Percentiles rank a stretch among this genome's conserved stretches.
Conservation (phyloP, 2,113 vertebrate species). For the Saccopteryx bilineata region DNA sequence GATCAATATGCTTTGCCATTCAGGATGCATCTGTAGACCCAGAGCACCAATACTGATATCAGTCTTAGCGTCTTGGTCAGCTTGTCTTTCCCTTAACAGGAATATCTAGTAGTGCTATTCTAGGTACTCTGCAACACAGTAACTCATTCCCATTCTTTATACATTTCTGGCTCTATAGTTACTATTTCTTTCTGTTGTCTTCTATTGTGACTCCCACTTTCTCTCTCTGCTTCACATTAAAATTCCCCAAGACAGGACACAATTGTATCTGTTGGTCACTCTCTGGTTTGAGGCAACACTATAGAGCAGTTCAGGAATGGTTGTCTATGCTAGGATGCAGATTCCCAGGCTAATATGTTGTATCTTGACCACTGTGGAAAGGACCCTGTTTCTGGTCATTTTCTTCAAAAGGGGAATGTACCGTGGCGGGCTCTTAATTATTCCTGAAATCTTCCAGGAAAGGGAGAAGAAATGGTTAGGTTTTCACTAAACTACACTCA, state of each 20-base stretch:
- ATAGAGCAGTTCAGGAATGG: background rate
- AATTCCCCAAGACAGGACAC: background rate
- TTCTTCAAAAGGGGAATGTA: background rate
- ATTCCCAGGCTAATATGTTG: background rate
- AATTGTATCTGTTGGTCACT: background rate
- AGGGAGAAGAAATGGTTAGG: background rate
- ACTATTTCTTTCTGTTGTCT: background rate
- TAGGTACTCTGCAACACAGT: accelerated
- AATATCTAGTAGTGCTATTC: background rate
- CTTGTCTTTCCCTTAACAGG: background rate
- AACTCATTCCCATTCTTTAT: background rate
- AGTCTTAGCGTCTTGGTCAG: background rate
- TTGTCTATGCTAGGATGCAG: background rate
- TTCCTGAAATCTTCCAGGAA: background rate
- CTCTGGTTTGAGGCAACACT: background rate
- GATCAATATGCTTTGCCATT: background rate
- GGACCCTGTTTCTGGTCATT: background rate
- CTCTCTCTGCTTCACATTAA: background rate
- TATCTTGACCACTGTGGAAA: background rate
- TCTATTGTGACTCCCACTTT: background rate
- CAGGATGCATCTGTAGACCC: no score
- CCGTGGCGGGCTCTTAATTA: accelerated
- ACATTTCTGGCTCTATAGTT: background rate
- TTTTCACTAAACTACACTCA: background rate
- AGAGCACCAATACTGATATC: accelerated